Base-by-base conservation (phyloP, 1,140 invertebrate genomes). In the Dendrolimus punctatus region DNA sequence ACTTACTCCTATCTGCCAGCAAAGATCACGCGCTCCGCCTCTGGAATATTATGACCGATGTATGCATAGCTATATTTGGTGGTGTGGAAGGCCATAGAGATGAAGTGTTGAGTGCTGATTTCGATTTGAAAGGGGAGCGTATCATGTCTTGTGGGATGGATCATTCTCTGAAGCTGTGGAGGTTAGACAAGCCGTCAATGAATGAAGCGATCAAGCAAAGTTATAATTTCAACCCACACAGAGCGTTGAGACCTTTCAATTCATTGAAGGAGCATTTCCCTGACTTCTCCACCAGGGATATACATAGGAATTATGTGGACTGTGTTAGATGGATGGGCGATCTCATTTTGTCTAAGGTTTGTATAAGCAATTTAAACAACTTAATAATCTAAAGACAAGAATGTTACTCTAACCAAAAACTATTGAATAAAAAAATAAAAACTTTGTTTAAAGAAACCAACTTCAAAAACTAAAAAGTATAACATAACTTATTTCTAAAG, bases 91-190 rank as follows among this genome's bases (percentile, higher is more conserved):
- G 98, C 0, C 97, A 99, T 71, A 90, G 97, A 57, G 97, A 99
- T 88, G 97, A 99, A 90, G 97, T 99, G 0, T 84, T 99, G 0
- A 97, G 95, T 81, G 95, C 96, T 6, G 87, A 99, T 85, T 98
- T 99, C 78, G 95, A 98, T 83, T 87, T 97, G 51, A 90, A 92
- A 56, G 97, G 97, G 0, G 91, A 93, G 58, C 90, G 94, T 47
- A 96, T 99, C 42, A 96, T 99, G 86, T 98, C 97, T 0, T 98
- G 97, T 84, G 97, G 97, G 6, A 99, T 99, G 96, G 97, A 99
- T 71, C 98, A 99, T 87, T 98, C 97, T 0, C 80, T 99, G 2
- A 99, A 99, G 84, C 88, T 99, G 2, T 99, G 98, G 98, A 90
- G 91, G 8, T 78, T 99, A 0, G 92, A 97, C 60, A 96, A 94